Percentiles rank a stretch among this genome's conserved stretches.
These are phyloP conservation scores for Macrotis lagotis DNA, from an alignment of 2,113 vertebrate species.

Conservation along the genomic window DNA sequence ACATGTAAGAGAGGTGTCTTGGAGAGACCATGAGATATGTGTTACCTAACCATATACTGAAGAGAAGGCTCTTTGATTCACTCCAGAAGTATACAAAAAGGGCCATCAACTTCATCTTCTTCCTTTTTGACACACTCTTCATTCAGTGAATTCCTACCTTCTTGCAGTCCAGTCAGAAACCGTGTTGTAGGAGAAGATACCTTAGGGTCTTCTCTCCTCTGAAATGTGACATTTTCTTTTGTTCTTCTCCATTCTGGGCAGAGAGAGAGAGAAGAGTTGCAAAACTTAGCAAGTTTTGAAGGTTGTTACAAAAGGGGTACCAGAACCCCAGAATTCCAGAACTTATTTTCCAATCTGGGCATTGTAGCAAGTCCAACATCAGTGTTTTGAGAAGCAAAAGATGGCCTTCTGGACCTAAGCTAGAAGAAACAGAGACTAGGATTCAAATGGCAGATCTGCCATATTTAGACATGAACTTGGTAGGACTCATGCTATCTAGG, in stretches of 20 bases:
- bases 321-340: background rate
- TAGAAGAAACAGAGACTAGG: background rate
- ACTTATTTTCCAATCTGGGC: background rate
- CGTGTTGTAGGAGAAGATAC: background rate
- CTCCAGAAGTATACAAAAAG: background rate
- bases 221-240: background rate
- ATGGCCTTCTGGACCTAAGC: background rate
- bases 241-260: background rate
- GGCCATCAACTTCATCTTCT: background rate
- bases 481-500: background rate
- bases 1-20: background rate
- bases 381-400: background rate
- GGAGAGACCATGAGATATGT: background rate
- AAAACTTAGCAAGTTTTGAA: background rate
- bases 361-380: background rate
- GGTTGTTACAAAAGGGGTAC: background rate
- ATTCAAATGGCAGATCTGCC: background rate
- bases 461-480: background rate
- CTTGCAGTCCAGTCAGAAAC: background rate
- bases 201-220: background rate
- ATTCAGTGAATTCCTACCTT: background rate
- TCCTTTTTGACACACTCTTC: background rate
- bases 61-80: background rate
- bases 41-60: background rate
- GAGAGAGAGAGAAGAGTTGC: background rate